These are phyloP conservation scores for Maccullochella peelii DNA, from an alignment of 2,113 vertebrate genomes.

Conservation along the genomic window DNA sequence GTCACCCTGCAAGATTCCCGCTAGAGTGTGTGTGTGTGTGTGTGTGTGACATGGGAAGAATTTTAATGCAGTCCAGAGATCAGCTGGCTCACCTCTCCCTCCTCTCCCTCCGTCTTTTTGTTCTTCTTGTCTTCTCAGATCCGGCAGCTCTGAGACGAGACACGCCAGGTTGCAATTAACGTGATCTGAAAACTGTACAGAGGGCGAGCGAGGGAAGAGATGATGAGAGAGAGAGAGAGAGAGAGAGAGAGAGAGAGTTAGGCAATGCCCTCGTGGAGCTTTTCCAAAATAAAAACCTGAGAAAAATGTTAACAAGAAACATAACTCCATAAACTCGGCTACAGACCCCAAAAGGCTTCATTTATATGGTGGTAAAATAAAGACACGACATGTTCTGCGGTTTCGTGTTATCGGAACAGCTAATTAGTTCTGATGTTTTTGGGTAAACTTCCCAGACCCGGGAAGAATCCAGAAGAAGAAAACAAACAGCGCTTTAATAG, in stretches of 20 bases:
- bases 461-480: conserved; percentile 58
- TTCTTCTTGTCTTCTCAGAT: conserved; percentile 30
- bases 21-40: conserved; percentile 29
- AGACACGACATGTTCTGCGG: conserved; percentile 61
- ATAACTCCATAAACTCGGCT: conserved; percentile 60
- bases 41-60: conserved; percentile 61
- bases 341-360: conserved; percentile 21
- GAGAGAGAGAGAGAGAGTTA: background rate
- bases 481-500: conserved; percentile 47
- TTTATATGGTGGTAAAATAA: conserved; percentile 55
- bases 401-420: conserved; percentile 58
- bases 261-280: conserved; percentile 39
- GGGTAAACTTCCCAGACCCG: conserved; percentile 60
- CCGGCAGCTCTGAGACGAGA: conserved; percentile 33
- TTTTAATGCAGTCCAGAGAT: conserved; percentile 80
- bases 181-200: conserved; percentile 5
- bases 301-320: conserved; percentile 73
- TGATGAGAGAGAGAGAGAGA: conserved; percentile 2
- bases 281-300: conserved; percentile 59
- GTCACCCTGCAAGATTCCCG: conserved; percentile 51
- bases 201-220: conserved; percentile 26
- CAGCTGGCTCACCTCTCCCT: conserved; percentile 64
- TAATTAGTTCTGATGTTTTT: conserved; percentile 71
- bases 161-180: conserved; percentile 65
- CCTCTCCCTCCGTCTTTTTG: conserved; percentile 8